Conservation (phyloP, 2,888 invertebrate genomes). For the Bugula neritina region DNA sequence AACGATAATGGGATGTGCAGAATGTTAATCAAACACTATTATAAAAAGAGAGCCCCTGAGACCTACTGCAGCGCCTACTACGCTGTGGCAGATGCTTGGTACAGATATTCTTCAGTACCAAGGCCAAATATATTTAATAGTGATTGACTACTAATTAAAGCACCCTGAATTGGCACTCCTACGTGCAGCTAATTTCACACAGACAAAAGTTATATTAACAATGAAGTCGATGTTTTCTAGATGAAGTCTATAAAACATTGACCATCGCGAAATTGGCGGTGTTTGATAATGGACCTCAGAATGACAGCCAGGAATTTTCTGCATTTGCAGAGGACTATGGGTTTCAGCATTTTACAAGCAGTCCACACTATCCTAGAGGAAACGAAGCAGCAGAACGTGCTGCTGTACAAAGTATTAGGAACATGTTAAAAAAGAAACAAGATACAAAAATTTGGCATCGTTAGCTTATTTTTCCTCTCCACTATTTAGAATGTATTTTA, state of each 20-base stretch:
- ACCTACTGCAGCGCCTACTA: not conserved
- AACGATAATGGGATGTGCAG: not conserved
- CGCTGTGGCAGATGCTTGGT: constrained; percentile 27
- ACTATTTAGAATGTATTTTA: not conserved
- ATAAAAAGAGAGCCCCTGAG: constrained; percentile 26
- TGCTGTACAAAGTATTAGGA: constrained; percentile 18
- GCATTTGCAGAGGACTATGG: not conserved
- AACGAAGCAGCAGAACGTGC: constrained; percentile 27
- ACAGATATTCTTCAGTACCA: constrained; percentile 25
- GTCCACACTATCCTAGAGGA: constrained; percentile 22
- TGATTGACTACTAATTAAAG: constrained; percentile 28
- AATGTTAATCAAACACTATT: not conserved
- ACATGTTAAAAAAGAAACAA: constrained; percentile 18
- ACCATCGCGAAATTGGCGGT: not conserved
- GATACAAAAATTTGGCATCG: not conserved
- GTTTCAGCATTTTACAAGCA: constrained; percentile 1
- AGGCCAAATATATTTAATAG: constrained; percentile 21
- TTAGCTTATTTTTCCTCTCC: not conserved
- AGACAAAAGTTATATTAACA: too few species aligned
- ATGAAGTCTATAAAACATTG: too few species aligned
- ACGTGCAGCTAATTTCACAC: not conserved
- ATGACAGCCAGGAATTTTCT: constrained; percentile 6
- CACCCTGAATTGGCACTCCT: constrained; percentile 27
- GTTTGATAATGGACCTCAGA: constrained; percentile 27
- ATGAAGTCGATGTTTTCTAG: too few species aligned